Base-by-base conservation (phyloP, 1,140 invertebrate species). In the Ectropis grisescens region DNA sequence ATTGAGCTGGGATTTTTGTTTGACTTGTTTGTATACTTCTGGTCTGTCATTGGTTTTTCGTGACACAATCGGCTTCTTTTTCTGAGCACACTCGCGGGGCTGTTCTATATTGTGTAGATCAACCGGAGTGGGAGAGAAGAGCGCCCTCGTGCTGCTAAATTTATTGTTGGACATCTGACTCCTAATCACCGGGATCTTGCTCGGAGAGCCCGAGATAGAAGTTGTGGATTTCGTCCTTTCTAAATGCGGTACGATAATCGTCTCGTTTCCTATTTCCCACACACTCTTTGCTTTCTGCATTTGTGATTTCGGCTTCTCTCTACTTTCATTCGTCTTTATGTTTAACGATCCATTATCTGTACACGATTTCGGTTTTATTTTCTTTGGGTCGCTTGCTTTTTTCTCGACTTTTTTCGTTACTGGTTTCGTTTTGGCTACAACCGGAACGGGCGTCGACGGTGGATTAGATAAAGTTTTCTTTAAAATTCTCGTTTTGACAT, bases 171-270 rank as follows among this genome's bases (percentile, higher is more conserved):
- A 65, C 60, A 76, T 76, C 56, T 81, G 71, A 62, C 74, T 66
- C 56, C 79, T 82, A 44, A 82, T 80, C 62, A 83, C 76, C 62
- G 85, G 85, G 66, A 86, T 87, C 75, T 85, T 85, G 48, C 83
- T 84, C 13, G 74, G 68, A 82, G 81, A 84, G 56, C 80, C 80
- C 68, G 79, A 55, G 66, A 83, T 82, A 82, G 82, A 83, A 71
- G 78, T 76, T 22, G 69, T 74, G 12, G 82, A 83, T 49, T 71
- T 80, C 9, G 82, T 82, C 47, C 80, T 75, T 47, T 82, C 75
- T 41, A 83, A 58, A 38, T 51, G 59, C 12, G 70, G 55, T 35
- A 74, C 38, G 7, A 47, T 42, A 23, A 67, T 50, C 8, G 66
- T 39, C 53, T 72, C 64, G 33, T 81, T 81, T 16, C 78, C 71